Evolutionary conservation across 2,113 vertebrate genomes (phyloP).

Genomic region (Pelobates fuscus): DNA sequence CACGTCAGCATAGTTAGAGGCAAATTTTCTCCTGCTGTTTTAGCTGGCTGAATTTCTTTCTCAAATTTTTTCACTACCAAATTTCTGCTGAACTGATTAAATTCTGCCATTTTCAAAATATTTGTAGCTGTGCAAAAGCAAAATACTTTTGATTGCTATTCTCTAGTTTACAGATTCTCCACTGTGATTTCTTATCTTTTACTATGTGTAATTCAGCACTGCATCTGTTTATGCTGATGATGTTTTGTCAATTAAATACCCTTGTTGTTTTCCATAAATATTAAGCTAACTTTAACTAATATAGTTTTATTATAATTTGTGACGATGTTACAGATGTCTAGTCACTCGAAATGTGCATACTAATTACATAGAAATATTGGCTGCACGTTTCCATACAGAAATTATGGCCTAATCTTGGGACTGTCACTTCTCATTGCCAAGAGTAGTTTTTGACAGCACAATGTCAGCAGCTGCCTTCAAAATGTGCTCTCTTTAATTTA

Average conservation of each 20-base stretch:
- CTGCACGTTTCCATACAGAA: constrained; percentile 60
- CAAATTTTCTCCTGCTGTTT: too few species aligned
- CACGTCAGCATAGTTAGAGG: too few species aligned
- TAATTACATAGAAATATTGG: constrained; percentile 65
- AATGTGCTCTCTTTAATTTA: constrained; percentile 54
- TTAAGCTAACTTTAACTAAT: constrained; percentile 66
- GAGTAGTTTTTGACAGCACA: constrained; percentile 55
- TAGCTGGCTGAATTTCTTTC: too few species aligned
- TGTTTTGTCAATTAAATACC: constrained; percentile 18
- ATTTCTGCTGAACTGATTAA: too few species aligned
- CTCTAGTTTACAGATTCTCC: too few species aligned
- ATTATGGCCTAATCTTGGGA: constrained; percentile 64
- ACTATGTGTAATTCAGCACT: not conserved
- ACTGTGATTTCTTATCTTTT: not conserved
- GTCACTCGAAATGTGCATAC: constrained; percentile 56
- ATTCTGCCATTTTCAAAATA: too few species aligned
- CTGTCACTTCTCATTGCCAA: constrained; percentile 61
- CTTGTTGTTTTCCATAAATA: constrained; percentile 61
- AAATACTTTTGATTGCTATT: too few species aligned
- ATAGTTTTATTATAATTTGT: constrained; percentile 58
- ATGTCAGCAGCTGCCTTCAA: constrained; percentile 59
- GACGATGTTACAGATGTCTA: constrained; percentile 62
- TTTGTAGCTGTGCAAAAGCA: too few species aligned
- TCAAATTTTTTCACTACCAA: too few species aligned
- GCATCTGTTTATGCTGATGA: constrained; percentile 15